Base-by-base conservation (phyloP, 1,140 invertebrate species). In the Cyclina sinensis region DNA sequence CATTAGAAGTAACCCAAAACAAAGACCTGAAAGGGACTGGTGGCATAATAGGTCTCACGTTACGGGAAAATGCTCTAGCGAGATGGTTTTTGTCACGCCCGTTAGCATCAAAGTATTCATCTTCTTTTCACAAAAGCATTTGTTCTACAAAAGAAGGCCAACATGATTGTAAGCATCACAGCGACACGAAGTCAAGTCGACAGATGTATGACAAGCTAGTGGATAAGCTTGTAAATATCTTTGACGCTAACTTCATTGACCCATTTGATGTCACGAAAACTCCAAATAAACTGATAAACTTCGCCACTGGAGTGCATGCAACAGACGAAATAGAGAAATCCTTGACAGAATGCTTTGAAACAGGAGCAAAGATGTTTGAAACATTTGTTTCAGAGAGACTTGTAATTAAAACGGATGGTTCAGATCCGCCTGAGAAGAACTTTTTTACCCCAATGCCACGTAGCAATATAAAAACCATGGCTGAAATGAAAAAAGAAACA, bases 21-120 rank as follows among this genome's bases (percentile, higher is more conserved):
- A 89, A 89, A 73, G 35, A 30, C n/a, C 30, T 89, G 37, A 89
- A 88, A 57, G 68, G 70, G 11, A 18, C 51, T 46, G 88, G 80
- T 37, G 80, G 73, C 18, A 85, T 89, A 18, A 85, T 73, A 32
- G 81, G 88, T 14, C 54, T 89, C 11, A 89, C 57, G 27, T 35
- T 78, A 27, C 62, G 46, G 54, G 80, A 79, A 59, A 59, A 57
- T 43, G 70, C 80, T 7, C 70, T 85, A 32, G 88, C 68, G 30
- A 70, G 62, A 48, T 73, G 68, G 78, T 83, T 88, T 88, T 32
- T 76, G 48, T 57, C 62, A 24, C 30, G 86, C 12, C 80, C 81
- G 30, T 9, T 89, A 4, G n/a, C 81, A 27, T 39, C 68, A 39
- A 21, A 48, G 62, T 89, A 89, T 43, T 76, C 68, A 24, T 30